Evolutionary conservation across 2,888 invertebrate species (phyloP).

Genomic region (Zelleria hepariella): DNA sequence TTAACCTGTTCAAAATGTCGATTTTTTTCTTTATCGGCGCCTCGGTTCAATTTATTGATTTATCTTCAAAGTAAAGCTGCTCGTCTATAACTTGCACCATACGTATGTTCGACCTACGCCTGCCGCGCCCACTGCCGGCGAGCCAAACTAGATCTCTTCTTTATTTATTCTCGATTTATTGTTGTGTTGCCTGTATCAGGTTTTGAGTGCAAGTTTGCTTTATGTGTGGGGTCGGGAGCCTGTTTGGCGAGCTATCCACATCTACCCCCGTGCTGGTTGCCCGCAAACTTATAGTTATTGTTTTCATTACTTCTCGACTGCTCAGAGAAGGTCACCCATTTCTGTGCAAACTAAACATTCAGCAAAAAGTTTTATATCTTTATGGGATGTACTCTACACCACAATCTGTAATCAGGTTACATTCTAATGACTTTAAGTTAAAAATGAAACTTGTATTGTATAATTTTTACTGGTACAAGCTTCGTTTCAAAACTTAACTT

Average conservation of each 20-base stretch:
- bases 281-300: background rate
- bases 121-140: constrained; percentile 41
- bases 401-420: too few relatives aligned
- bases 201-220: constrained; percentile 5
- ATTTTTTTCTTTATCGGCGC: background rate
- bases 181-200: constrained; percentile 1
- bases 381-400: too few relatives aligned
- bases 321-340: background rate
- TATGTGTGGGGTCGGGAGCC: constrained; percentile 5
- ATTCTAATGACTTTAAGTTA: too few relatives aligned
- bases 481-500: too few relatives aligned
- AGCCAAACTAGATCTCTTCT: constrained; percentile 53
- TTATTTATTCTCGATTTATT: constrained; percentile 27
- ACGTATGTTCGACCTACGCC: constrained; percentile 19
- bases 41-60: too few relatives aligned
- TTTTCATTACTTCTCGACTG: background rate
- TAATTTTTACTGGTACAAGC: too few relatives aligned
- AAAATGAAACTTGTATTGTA: too few relatives aligned
- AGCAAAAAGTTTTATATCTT: too few relatives aligned
- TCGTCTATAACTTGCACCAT: background rate
- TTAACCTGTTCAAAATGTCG: background rate
- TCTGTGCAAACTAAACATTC: background rate
- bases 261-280: background rate
- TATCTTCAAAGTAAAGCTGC: background rate
- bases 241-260: background rate